These are phyloP conservation scores for Laticauda colubrina DNA, from an alignment of 2,113 vertebrate species.

Conservation along the genomic window DNA sequence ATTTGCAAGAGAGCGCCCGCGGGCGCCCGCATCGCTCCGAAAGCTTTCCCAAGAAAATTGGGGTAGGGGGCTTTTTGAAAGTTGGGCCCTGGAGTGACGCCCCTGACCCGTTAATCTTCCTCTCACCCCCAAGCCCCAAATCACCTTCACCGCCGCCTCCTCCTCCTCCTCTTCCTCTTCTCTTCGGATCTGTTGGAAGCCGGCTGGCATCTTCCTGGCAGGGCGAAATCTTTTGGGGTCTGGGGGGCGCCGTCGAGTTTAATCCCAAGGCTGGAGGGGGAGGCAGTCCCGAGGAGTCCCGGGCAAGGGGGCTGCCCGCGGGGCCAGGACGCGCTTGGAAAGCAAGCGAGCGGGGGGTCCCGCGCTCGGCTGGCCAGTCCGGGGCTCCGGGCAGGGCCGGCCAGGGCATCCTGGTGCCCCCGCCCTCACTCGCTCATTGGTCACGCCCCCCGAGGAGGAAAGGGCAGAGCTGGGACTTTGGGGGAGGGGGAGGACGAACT, in stretches of 20 bases:
- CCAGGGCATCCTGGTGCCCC: neutral
- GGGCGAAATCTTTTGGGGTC: neutral
- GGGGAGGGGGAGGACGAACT: too few relatives aligned
- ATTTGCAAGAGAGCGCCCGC: neutral
- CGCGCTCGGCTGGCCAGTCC: neutral
- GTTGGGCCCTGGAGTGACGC: too few relatives aligned
- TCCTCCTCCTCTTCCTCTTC: neutral
- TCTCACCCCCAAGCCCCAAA: neutral
- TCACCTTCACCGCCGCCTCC: neutral
- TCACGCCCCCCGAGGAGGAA: neutral
- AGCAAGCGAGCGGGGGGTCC: neutral
- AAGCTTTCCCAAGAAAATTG: too few relatives aligned
- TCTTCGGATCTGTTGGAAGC: neutral
- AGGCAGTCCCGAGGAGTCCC: too few relatives aligned
- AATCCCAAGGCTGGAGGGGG: neutral
- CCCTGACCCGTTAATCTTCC: neutral
- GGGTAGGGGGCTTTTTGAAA: neutral
- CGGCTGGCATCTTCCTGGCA: neutral
- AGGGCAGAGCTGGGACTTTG: neutral
- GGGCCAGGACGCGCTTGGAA: neutral
- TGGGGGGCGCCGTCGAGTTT: neutral
- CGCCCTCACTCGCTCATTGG: neutral
- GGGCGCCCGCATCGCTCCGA: too few relatives aligned
- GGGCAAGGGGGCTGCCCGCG: neutral
- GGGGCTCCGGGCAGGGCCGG: neutral